Evolutionary conservation across 2,888 invertebrate genomes (phyloP), one percentile per base, ranked within the genome.

Genomic region (Pachliopta kotzebuea): DNA sequence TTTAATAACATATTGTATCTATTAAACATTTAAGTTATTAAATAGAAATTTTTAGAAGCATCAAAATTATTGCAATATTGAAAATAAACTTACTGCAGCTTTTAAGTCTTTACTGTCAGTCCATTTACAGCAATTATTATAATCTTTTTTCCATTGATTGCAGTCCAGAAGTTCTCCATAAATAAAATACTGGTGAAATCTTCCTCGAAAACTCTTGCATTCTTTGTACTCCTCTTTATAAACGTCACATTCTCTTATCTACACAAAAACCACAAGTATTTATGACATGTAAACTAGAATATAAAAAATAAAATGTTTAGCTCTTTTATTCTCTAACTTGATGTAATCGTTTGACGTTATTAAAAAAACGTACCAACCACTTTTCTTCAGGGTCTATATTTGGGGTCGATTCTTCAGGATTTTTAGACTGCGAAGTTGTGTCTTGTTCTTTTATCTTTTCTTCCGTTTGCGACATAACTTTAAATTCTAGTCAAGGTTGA

Each of bases 111-210:
- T 86, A 8, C 90, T 84, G 0, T 93, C 87, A 62, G 92, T 85
- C 94, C 95, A 98, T 77, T 93, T 93, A 61, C 92, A 82, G 80
- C 98, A 98, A 78, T 96, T 96, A 4, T 94, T 80, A 72, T 94
- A 94, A 82, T 98, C 97, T 62, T 88, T 92, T 74, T 95, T 93
- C 97, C 97, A 98, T 72, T 95, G 94, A 4, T 91, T 89, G 78
- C 98, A 98, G 78, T 98, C 95, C 9, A 93, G 62, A 0, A 88
- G 82, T 76, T 95, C 89, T 0, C 98, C 98, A 84, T 92, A 92
- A 65, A 97, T 93, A 79, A 97, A 98, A 80, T 96, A 95, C 84
- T 98, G 98, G 80, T 98, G 95, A 74, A 98, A 96, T 70, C 97
- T 92, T 0, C 93, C 95, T 83, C 88, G 94, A 23, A 96, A 86